Conservation (phyloP, 2,113 vertebrate species). For the Apodemus speciosus region DNA sequence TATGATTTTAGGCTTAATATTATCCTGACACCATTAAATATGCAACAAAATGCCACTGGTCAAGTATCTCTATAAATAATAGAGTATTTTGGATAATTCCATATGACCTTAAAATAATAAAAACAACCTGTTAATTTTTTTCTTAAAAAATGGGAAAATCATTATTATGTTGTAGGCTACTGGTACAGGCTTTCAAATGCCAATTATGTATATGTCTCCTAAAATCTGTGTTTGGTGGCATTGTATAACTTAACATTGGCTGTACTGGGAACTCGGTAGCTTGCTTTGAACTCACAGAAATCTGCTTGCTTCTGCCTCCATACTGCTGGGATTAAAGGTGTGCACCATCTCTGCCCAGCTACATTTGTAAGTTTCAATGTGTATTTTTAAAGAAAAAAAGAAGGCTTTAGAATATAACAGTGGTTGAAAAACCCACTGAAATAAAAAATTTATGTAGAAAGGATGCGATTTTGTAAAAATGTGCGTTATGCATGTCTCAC, state of each 20-base stretch:
- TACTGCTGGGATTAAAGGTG: too few relatives aligned
- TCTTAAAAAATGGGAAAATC: background rate
- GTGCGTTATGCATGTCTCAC: background rate
- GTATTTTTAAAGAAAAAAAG: background rate
- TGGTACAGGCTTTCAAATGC: background rate
- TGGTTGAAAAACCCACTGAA: background rate
- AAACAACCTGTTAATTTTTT: background rate
- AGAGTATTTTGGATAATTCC: background rate
- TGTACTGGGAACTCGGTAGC: background rate
- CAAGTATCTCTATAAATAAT: background rate
- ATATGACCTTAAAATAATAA: background rate
- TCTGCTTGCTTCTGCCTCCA: too few relatives aligned
- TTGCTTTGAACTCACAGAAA: too few relatives aligned
- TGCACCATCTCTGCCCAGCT: too few relatives aligned
- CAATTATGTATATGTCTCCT: background rate
- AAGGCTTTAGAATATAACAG: background rate
- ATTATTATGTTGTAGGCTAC: background rate
- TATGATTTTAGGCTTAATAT: constrained; percentile 5
- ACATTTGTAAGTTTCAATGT: background rate
- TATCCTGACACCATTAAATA: background rate
- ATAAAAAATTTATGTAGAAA: background rate
- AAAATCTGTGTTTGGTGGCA: background rate
- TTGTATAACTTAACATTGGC: background rate
- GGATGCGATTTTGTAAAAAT: constrained; percentile 12
- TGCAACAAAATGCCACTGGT: background rate